phyloP scores from a whole-genome alignment of 2,888 invertebrate species.

The Nysson spinosus region DNA sequence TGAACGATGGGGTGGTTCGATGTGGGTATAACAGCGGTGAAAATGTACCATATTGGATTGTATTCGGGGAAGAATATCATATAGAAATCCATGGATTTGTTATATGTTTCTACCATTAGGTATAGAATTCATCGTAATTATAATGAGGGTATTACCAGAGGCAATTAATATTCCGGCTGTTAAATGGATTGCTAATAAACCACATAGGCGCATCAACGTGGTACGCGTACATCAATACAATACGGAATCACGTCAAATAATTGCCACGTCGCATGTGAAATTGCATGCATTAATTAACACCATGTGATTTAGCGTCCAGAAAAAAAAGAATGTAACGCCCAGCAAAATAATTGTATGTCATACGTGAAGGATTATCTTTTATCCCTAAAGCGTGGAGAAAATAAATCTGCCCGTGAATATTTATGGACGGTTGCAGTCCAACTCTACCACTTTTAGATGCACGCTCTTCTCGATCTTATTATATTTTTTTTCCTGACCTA shows the following conservation, averaged over 20 bases:
- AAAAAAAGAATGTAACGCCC: not conserved
- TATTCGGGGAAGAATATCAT: too few species aligned
- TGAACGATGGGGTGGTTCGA: too few species aligned
- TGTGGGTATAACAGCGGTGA: too few species aligned
- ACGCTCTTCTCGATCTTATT: not conserved
- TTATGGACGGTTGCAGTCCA: constrained; percentile 29
- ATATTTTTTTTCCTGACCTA: not conserved
- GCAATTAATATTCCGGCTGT: too few species aligned
- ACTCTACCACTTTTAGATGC: constrained; percentile 8
- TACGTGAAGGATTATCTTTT: constrained; percentile 36
- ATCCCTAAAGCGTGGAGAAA: constrained; percentile 32
- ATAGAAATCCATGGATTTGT: too few species aligned
- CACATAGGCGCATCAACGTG: constrained; percentile 28
- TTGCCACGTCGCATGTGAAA: constrained; percentile 8
- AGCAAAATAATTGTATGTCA: constrained; percentile 30
- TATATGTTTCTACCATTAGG: too few species aligned
- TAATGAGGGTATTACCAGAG: too few species aligned
- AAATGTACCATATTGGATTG: too few species aligned
- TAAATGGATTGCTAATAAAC: constrained; percentile 25
- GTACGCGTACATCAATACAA: constrained; percentile 18
- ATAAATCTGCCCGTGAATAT: constrained; percentile 39
- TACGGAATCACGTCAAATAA: constrained; percentile 13
- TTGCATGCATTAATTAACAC: constrained; percentile 33
- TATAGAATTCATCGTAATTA: too few species aligned
- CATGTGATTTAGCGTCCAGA: constrained; percentile 1